Base-by-base conservation (phyloP, 1,140 invertebrate species). In the Acromyrmex heyeri region DNA sequence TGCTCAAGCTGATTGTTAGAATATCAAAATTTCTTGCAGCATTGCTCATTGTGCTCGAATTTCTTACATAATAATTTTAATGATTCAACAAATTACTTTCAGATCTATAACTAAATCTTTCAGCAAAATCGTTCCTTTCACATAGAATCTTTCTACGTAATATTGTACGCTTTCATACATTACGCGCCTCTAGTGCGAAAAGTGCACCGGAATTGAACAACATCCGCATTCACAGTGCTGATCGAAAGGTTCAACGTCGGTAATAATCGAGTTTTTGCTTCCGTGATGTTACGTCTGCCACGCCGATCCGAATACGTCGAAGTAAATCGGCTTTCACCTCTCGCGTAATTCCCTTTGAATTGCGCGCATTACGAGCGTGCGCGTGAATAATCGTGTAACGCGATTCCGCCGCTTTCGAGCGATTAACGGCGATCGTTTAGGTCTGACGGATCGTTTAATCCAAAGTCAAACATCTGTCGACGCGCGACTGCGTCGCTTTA, bases 381-480 rank as follows among this genome's bases (percentile, higher is more conserved):
- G 55, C 79, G 79, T 73, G 79, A 73, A 83, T 83, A 83, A 83
- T 61, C 79, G 79, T 73, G 79, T 83, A 83, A 83, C 79, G 70
- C 79, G 79, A 83, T 75, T 83, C 79, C 38, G 69, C 53, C 69
- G 79, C 79, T 83, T 62, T 61, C 64, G 27, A 67, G 14, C 72
- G 64, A 86, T 59, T 65, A 70, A 62, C 87, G 79, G 44, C 50
- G 55, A 85, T 65, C 75, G 82, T 34, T 81, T 65, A 14, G 38
- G 65, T 76, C 57, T 16, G 87, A 70, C 87, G 59, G 61, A 78
- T 73, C 87, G 87, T 89, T 89, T 89, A 90, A 89, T 83, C 73
- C 70, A 34, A 57, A 62, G 30, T 50, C 81, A 70, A 76, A 76
- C 87, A 88, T 86, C 88, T 86, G 88, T 89, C 87, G 53, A 67